Evolutionary conservation across 1,140 invertebrate species (phyloP), one percentile per base, ranked within the genome.

Genomic region (Sycobia sp.): DNA sequence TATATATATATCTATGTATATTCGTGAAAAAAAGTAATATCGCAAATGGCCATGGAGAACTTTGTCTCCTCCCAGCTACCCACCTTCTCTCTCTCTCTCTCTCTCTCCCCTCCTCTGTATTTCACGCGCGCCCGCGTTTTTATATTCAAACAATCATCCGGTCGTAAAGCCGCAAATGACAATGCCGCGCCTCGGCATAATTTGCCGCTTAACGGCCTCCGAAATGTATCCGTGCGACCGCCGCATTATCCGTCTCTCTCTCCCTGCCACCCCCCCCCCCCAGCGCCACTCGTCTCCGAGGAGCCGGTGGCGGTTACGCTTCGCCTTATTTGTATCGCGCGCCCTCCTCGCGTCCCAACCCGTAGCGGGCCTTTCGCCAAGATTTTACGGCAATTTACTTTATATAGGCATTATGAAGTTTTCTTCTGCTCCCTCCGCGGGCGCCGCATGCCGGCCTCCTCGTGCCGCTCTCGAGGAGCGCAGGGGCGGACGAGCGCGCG

Each of bases 321-420:
- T n/a, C n/a, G 29, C 67, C 66, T 73, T 77, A 76, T 77, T 76
- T 75, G 74, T 75, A 73, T 74, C 73, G 70, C 68, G 73, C 71
- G 69, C 66, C 62, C 69, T 38, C 54, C 54, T 64, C 64, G 67
- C 66, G 65, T n/a, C n/a, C n/a, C n/a, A n/a, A 57, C 54, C 63
- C 54, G 51, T 36, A 16, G 3, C 23, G n/a, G 9, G 18, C 25
- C 27, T 34, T 14, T 54, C 55, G 65, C 66, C 34, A 72, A 76
- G 73, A 78, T 78, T 77, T 78, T 64, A 75, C 76, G 75, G 76
- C 76, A 78, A 76, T 78, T 78, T 78, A 76, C 72, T 73, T 76
- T 73, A 76, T n/a, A n/a, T 71, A 66, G 69, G 66, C 65, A 73
- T 78, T 78, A 77, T 74, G 70, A 74, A 73, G 72, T 74, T 76